Evolutionary conservation across 2,797 vertebrate genomes (phyloP), one percentile per base, ranked within the genome.

Genomic region (Psittacula derbiana): DNA sequence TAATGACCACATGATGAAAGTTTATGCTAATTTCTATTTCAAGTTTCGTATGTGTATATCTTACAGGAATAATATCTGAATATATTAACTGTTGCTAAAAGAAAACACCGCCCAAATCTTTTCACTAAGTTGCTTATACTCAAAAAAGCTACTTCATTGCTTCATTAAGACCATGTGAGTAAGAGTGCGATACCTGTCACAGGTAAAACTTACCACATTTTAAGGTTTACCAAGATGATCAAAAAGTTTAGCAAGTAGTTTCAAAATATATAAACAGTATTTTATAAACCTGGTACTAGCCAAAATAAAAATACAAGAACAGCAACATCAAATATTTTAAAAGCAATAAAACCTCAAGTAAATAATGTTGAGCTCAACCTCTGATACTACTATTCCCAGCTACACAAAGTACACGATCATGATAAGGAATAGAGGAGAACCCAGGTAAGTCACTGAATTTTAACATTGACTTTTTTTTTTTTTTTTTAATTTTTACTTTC

Each of bases 401-500:
- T 57, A 52, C 5, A 24, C 14, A 30, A 16, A 88, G 10, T 4
- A 55, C 8, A 23, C 2, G 8, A 15, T 4, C 1, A 1, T 17
- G 10, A 18, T 12, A 71, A 64, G 1, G 4, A 11, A 0, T 2
- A 43, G 4, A 55, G 5, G 1, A 33, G 4, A 83, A 55, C 0
- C 1, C 28, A 69, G 2, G 9, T 36, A 71, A 60, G 38, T 2
- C 19, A 52, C 16, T 24, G 6, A 8, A 36, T 8, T 60, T 38
- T 23, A 18, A 16, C 17, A 23, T 19, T 50, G 27, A 28, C 2
- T 6, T 38, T 69, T 80, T 69, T 27, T 25, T 15, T 31, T 31
- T 31, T 18, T 49, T 50, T 17, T 18, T 8, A 23, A 49, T 14
- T 53, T 55, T n/a, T 31, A n/a, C 13, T 55, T 55, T n/a, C 10